Conservation (phyloP, 2,113 vertebrate species). For the Oryzias javanicus region DNA sequence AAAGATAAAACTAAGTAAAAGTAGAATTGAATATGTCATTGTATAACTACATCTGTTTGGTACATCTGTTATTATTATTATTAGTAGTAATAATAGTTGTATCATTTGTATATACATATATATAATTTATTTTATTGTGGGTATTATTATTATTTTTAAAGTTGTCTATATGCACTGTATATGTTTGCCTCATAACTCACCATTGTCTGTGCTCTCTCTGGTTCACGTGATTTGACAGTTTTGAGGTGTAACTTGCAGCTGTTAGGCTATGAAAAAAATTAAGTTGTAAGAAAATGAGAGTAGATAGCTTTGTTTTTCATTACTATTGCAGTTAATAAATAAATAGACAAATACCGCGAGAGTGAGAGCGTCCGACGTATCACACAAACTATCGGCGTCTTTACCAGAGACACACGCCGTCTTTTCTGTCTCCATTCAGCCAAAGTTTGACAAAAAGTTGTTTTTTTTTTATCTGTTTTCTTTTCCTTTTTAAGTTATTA, state of each 20-base stretch:
- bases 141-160: neutral
- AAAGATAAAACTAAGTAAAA: too few relatives aligned
- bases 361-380: slow-evolving; percentile 37
- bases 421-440: slow-evolving; percentile 32
- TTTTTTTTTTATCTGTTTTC: neutral
- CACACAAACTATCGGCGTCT: slow-evolving; percentile 22
- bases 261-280: slow-evolving; percentile 58
- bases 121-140: neutral
- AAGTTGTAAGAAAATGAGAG: neutral
- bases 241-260: slow-evolving; percentile 68
- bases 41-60: too few relatives aligned
- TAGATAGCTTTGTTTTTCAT: neutral
- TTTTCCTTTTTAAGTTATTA: too few relatives aligned
- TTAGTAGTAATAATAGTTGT: too few relatives aligned
- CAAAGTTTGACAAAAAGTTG: neutral
- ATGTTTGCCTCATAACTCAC: slow-evolving; percentile 50
- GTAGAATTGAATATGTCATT: too few relatives aligned
- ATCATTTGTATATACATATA: too few relatives aligned
- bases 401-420: slow-evolving; percentile 30
- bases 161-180: neutral
- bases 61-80: too few relatives aligned
- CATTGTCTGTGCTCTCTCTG: slow-evolving; percentile 40
- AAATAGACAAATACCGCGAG: slow-evolving; percentile 57
- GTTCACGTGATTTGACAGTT: slow-evolving; percentile 41
- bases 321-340: neutral